Percentiles rank a stretch among this genome's conserved stretches.
Evolutionary conservation across 2,113 vertebrate genomes (phyloP).

Genomic region (Thalassoma bifasciatum): DNA sequence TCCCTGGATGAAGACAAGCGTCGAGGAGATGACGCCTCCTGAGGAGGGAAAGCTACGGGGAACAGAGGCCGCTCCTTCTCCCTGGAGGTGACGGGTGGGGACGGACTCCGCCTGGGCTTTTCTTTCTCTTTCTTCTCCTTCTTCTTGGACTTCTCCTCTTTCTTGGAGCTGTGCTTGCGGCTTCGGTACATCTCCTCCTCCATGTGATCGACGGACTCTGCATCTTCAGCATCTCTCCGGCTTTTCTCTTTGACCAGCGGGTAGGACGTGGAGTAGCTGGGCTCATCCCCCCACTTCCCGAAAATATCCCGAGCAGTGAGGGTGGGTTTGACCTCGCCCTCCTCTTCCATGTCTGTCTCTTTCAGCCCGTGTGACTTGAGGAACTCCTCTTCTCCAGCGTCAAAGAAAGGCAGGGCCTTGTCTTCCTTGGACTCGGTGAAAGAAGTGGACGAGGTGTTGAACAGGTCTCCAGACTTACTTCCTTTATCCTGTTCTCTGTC

Average conservation of each 20-base stretch:
- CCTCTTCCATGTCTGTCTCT: conserved; percentile 87
- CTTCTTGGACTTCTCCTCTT: conserved; percentile 91
- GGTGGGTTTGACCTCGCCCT: conserved; percentile 83
- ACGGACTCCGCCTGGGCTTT: conserved; percentile 84
- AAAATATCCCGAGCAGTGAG: conserved; percentile 87
- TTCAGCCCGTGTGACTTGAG: conserved; percentile 83
- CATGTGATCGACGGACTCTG: conserved; percentile 83
- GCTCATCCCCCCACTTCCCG: conserved; percentile 92
- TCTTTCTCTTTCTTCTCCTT: conserved; percentile 90
- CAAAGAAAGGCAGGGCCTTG: conserved; percentile 86
- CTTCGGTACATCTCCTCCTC: conserved; percentile 91
- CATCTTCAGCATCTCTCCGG: conserved; percentile 84
- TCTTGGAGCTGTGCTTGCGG: conserved; percentile 91
- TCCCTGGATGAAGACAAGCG: conserved; percentile 87
- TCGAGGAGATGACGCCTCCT: conserved; percentile 79
- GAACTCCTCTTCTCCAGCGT: conserved; percentile 85
- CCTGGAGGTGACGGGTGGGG: conserved; percentile 81
- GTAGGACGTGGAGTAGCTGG: conserved; percentile 80
- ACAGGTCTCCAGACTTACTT: conserved; percentile 86
- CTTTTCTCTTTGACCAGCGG: conserved; percentile 87
- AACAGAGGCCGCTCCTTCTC: conserved; percentile 88
- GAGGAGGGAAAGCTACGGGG: conserved; percentile 78
- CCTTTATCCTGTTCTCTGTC: conserved; percentile 85
- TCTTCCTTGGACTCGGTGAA: conserved; percentile 85
- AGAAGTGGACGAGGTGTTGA: conserved; percentile 76